A percentile compares a stretch with the other conserved stretches of the same genome.
Conservation (phyloP, 2,113 vertebrate genomes). For the Pluvialis apricaria region DNA sequence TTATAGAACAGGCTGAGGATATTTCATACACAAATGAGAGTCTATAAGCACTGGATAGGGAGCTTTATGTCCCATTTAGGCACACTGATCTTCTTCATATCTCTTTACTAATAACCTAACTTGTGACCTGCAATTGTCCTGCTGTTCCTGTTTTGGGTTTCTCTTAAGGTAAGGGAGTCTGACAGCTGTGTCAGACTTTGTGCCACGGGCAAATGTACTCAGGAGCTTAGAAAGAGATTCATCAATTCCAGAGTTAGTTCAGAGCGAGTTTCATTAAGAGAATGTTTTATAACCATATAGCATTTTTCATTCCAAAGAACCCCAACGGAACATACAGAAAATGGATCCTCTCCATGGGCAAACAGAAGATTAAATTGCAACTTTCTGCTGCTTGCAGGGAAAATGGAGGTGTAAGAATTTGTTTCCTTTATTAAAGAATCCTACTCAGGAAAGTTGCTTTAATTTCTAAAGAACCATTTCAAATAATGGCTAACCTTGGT, state of each 20-base stretch:
- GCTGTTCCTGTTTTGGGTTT: not conserved
- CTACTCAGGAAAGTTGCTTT: not conserved
- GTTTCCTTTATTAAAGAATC: not conserved
- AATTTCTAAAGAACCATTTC: not conserved
- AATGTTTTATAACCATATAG: not conserved
- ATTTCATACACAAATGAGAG: not conserved
- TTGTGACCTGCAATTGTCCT: not conserved
- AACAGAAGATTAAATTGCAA: conserved; percentile 29
- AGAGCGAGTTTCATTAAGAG: not conserved
- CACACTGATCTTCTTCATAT: not conserved
- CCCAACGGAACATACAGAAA: conserved; percentile 7
- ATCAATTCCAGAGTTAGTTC: not conserved
- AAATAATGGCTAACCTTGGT: not conserved
- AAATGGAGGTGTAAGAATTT: not conserved
- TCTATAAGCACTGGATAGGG: not conserved
- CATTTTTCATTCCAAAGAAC: conserved; percentile 15
- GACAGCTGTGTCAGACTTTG: not conserved
- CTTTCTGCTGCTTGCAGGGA: conserved; percentile 7
- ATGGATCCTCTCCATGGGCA: not conserved
- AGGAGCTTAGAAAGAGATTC: not conserved
- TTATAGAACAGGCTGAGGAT: not conserved
- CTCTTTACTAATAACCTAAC: not conserved
- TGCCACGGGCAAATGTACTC: not conserved
- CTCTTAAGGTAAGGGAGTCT: not conserved
- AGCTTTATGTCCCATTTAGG: not conserved